Evolutionary conservation across 2,113 vertebrate genomes (phyloP).

Genomic region (Poicephalus gulielmi): DNA sequence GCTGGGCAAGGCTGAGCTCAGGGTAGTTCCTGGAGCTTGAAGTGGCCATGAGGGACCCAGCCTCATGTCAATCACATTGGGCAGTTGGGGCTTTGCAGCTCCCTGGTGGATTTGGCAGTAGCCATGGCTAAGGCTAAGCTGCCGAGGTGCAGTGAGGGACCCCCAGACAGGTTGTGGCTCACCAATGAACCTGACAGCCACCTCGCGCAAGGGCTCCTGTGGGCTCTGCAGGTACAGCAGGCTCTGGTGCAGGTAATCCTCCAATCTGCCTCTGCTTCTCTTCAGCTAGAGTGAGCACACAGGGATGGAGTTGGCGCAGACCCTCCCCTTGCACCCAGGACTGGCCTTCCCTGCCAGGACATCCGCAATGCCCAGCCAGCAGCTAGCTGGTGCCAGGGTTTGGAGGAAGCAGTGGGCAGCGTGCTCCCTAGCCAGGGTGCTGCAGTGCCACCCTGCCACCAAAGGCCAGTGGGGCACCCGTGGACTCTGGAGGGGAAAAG

Average conservation of each 20-base stretch:
- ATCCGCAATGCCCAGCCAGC: not conserved
- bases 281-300: not conserved
- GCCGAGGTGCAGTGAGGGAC: not conserved
- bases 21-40: not conserved
- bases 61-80: not conserved
- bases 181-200: not conserved
- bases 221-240: not conserved
- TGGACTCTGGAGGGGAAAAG: not conserved
- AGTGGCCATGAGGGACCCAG: not conserved
- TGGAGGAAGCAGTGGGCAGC: not conserved
- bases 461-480: not conserved
- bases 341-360: not conserved
- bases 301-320: not conserved
- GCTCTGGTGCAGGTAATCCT: not conserved
- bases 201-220: not conserved
- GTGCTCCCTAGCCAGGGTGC: not conserved
- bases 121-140: not conserved
- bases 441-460: not conserved
- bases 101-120: not conserved
- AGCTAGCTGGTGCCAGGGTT: not conserved
- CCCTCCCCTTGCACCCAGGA: not conserved
- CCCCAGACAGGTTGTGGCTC: not conserved
- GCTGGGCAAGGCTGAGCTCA: not conserved
- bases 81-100: not conserved
- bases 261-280: not conserved